Percentiles rank a stretch among this genome's conserved stretches.
phyloP scores from a whole-genome alignment of 2,113 vertebrate genomes.

The Dolichallabes microphthalmus region DNA sequence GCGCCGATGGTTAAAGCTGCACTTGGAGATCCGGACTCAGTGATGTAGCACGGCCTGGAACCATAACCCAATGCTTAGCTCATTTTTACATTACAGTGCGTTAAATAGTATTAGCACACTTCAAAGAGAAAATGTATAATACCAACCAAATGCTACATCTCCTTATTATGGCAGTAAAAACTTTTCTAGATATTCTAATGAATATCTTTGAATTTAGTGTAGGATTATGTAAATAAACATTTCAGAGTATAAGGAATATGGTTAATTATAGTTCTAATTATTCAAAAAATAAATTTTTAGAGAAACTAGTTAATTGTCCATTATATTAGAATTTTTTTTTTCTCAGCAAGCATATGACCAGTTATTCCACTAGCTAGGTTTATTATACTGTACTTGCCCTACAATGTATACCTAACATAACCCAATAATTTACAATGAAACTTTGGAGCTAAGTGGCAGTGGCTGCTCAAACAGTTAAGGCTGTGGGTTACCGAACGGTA shows the following conservation, averaged over 20 bases:
- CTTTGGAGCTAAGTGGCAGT: neutral
- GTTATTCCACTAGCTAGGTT: neutral
- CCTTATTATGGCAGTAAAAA: neutral
- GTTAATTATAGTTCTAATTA: neutral
- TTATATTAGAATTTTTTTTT: neutral
- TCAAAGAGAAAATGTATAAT: neutral
- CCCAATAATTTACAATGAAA: neutral
- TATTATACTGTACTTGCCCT: neutral
- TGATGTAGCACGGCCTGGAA: constrained; percentile 12
- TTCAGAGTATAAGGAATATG: neutral
- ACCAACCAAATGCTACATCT: neutral
- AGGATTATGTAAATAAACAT: neutral
- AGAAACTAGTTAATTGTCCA: neutral
- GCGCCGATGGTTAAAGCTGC: neutral
- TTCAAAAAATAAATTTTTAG: neutral
- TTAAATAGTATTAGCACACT: neutral
- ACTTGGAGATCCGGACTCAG: neutral
- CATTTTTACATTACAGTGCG: neutral
- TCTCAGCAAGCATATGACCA: neutral
- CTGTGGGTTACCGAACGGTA: too few relatives aligned
- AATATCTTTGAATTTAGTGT: neutral
- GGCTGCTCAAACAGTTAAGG: too few relatives aligned
- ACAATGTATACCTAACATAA: neutral
- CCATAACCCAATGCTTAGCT: neutral
- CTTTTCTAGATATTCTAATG: neutral